These are phyloP conservation scores for Chaetogeoica ovagalla DNA, from an alignment of 2,888 invertebrate genomes.

Conservation along the genomic window DNA sequence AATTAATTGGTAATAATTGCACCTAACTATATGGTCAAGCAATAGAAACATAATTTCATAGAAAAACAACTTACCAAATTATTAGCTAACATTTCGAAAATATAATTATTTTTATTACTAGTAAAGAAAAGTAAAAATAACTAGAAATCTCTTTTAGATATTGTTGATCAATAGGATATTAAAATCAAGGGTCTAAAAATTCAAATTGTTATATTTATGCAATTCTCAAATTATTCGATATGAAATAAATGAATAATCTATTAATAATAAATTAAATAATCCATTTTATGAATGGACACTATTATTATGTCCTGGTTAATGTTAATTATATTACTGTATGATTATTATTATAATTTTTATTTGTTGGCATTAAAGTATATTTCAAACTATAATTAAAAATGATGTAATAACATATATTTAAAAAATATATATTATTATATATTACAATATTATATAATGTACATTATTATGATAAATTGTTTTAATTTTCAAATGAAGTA, in stretches of 20 bases:
- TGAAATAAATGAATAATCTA: not conserved
- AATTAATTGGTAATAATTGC: conserved; percentile 10
- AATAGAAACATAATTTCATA: conserved; percentile 18
- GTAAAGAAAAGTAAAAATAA: not conserved
- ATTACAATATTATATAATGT: too few relatives aligned
- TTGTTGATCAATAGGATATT: not conserved
- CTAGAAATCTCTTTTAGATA: not conserved
- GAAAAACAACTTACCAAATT: not conserved
- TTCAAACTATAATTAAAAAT: too few relatives aligned
- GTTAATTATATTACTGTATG: too few relatives aligned
- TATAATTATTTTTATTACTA: not conserved
- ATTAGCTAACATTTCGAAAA: not conserved
- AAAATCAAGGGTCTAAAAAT: not conserved
- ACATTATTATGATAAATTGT: too few relatives aligned
- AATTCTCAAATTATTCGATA: not conserved
- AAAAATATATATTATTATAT: not conserved
- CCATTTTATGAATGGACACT: too few relatives aligned
- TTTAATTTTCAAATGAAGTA: too few relatives aligned
- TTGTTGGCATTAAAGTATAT: too few relatives aligned
- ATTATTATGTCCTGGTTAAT: too few relatives aligned
- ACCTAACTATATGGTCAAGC: not conserved
- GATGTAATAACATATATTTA: too few relatives aligned
- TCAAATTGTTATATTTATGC: not conserved
- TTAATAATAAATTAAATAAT: too few relatives aligned
- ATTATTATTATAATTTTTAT: too few relatives aligned